phyloP scores from a whole-genome alignment of 2,888 invertebrate species.

The Volucella bombylans region DNA sequence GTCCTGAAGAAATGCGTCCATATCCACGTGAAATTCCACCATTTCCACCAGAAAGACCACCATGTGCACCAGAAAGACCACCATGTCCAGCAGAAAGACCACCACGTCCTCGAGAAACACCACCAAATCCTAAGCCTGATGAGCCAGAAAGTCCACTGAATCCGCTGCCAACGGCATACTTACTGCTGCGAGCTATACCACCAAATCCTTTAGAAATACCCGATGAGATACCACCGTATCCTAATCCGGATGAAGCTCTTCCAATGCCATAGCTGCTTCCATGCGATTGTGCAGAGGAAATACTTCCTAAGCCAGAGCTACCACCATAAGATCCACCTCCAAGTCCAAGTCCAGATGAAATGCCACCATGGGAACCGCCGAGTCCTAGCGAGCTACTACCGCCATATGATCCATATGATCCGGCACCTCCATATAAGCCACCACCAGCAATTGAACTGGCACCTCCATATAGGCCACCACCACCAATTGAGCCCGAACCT shows the following conservation, averaged over 20 bases:
- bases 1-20: slow-evolving; percentile 25
- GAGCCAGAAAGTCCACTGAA: not conserved
- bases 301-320: not conserved
- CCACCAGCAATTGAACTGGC: not conserved
- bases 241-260: not conserved
- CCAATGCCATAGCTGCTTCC: slow-evolving; percentile 21
- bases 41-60: slow-evolving; percentile 4
- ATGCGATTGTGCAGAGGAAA: slow-evolving; percentile 23
- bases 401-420: slow-evolving; percentile 22
- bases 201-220: slow-evolving; percentile 15
- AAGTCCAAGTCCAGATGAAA: slow-evolving; percentile 6
- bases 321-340: slow-evolving; percentile 30
- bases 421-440: not conserved
- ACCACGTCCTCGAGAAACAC: slow-evolving; percentile 14
- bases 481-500: not conserved
- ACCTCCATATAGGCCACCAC: not conserved
- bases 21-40: slow-evolving; percentile 4
- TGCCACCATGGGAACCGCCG: slow-evolving; percentile 14
- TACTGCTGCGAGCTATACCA: not conserved
- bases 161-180: not conserved
- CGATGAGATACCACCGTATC: slow-evolving; percentile 4
- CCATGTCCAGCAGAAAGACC: slow-evolving; percentile 11
- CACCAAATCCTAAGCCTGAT: slow-evolving; percentile 7
- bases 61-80: slow-evolving; percentile 13
- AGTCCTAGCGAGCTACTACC: not conserved